Conservation (phyloP, 2,113 vertebrate species). For the Pimephales promelas region DNA sequence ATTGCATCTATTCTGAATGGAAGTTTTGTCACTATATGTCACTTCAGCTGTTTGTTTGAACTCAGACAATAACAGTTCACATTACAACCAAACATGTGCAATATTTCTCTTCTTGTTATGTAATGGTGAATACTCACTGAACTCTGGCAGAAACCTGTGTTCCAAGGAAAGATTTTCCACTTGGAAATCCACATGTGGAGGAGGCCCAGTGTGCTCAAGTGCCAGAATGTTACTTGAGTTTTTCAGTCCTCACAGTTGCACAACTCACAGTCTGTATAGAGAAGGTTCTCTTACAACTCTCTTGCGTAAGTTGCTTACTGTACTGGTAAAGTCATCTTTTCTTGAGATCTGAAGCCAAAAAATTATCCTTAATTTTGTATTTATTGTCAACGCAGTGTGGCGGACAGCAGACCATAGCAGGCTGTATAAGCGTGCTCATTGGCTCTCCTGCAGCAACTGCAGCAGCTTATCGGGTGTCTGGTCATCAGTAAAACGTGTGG, state of each 20-base stretch:
- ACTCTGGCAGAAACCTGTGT: constrained; percentile 40
- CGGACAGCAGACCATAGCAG: too few species aligned
- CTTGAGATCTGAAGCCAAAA: too few species aligned
- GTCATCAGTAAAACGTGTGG: too few species aligned
- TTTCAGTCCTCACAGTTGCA: not conserved
- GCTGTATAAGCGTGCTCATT: too few species aligned
- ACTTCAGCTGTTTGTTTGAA: not conserved
- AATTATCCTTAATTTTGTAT: too few species aligned
- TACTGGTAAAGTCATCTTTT: too few species aligned
- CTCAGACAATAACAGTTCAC: constrained; percentile 6
- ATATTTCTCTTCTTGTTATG: constrained; percentile 43
- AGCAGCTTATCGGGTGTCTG: too few species aligned
- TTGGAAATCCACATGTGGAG: constrained; percentile 49
- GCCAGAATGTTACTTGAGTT: constrained; percentile 31
- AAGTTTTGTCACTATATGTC: constrained; percentile 32
- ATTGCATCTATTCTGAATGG: constrained; percentile 23
- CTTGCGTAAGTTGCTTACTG: too few species aligned
- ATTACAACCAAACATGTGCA: constrained; percentile 22
- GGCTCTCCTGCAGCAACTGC: too few species aligned
- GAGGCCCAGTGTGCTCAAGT: constrained; percentile 24
- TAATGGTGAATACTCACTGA: constrained; percentile 43
- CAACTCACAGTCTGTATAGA: not conserved
- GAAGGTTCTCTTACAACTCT: too few species aligned
- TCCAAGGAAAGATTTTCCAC: constrained; percentile 50
- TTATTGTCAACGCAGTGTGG: too few species aligned